Base-by-base conservation (phyloP, 1,140 invertebrate species). In the Penaeus indicus region DNA sequence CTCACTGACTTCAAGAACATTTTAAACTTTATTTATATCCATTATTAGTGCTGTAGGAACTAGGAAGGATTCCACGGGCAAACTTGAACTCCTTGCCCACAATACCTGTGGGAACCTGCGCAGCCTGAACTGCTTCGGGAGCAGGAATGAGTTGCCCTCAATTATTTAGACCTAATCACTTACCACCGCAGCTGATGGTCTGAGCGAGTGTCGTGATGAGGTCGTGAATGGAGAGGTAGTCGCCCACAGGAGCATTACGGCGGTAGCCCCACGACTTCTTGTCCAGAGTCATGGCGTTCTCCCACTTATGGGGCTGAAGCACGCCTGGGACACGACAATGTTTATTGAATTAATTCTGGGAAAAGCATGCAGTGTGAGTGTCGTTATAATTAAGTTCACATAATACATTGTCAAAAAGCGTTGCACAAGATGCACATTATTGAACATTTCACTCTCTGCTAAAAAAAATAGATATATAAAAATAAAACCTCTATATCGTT, bases 281-380 rank as follows among this genome's bases (percentile, higher is more conserved):
- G 92, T 99, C 98, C 69, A 99, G 93, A 5, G 97, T 98, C 94
- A 99, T 97, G 22, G 95, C 96, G 92, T 98, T 98, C 93, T 98
- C 97, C 97, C 97, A 98, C 92, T 98, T 98, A 89, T 97, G 96
- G 4, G 93, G 81, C 91, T 95, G 94, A 10, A 97, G 92, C 67
- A 94, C 93, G 86, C 95, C 96, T 96, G 90, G 92, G 98, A 97
- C 97, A 42, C 22, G 47, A 47, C 7, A 47, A 47, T 47, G 47
- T 7, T 47, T 47, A 13, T 13, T 47, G 47, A 47, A 75, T 38
- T 7, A 47, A 47, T 13, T 10, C 47, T 47, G 32, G 32, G 32
- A 32, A 32, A 32, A 32, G 47, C 47, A 4, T 69, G 78, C 61
- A 42, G 42, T 21, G 19, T 47, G 3, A 16, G 32, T 86, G 32